Percentiles rank a stretch among this genome's conserved stretches.
Conservation (phyloP, 2,797 vertebrate genomes). For the Lithobates sylvaticus region DNA sequence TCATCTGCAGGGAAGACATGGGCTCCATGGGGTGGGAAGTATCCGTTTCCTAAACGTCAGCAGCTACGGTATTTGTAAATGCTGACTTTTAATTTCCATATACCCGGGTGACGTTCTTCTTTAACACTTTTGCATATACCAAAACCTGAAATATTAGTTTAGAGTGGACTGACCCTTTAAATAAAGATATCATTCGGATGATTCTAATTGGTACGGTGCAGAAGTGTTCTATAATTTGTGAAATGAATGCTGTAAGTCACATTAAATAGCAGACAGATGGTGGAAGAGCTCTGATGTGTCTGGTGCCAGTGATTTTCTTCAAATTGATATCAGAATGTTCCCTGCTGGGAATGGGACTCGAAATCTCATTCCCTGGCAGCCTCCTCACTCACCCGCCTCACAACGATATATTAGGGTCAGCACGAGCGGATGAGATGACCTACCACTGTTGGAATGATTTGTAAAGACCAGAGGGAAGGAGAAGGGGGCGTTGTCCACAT, state of each 20-base stretch:
- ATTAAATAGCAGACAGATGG: constrained; percentile 43
- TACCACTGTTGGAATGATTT: too few species aligned
- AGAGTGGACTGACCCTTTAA: neutral
- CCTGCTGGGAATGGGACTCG: constrained; percentile 8
- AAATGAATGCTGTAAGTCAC: constrained; percentile 20
- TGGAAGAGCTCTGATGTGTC: neutral
- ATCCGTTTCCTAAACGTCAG: too few species aligned
- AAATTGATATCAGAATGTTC: constrained; percentile 26
- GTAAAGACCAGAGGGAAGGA: too few species aligned
- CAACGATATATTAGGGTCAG: neutral
- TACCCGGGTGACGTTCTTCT: too few species aligned
- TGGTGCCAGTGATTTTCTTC: constrained; percentile 41
- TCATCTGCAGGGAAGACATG: too few species aligned
- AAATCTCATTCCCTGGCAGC: constrained; percentile 3
- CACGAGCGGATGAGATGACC: neutral
- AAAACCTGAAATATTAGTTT: too few species aligned
- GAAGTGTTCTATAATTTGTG: constrained; percentile 25
- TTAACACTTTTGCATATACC: too few species aligned
- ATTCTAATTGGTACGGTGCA: neutral
- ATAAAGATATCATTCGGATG: neutral
- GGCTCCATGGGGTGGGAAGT: too few species aligned
- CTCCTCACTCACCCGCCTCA: neutral
- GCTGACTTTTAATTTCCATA: too few species aligned
- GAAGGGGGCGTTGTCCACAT: too few species aligned
- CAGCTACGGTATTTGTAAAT: too few species aligned